These are phyloP conservation scores for Pseudolaguvia tuberculata DNA, from an alignment of 2,113 vertebrate species.

Conservation along the genomic window DNA sequence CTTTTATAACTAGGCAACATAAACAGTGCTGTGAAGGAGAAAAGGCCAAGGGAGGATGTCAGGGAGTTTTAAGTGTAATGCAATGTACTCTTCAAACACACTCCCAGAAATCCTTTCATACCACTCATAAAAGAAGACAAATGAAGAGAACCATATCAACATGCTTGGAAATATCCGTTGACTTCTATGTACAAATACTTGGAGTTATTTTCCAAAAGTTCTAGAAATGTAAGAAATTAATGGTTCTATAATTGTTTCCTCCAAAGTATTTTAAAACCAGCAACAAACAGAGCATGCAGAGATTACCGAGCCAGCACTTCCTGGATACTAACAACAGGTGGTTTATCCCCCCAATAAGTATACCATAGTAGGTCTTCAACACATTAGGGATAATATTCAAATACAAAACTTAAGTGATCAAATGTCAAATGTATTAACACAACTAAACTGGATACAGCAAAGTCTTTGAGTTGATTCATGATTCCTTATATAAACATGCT, in stretches of 20 bases:
- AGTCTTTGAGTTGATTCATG: neutral
- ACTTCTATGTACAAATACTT: neutral
- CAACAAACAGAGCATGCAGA: neutral
- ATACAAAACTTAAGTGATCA: neutral
- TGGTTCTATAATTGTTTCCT: neutral
- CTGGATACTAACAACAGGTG: neutral
- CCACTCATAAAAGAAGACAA: neutral
- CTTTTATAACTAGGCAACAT: neutral
- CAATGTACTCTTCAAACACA: neutral
- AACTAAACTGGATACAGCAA: neutral
- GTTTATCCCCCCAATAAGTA: neutral
- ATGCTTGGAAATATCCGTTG: neutral
- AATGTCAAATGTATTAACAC: neutral
- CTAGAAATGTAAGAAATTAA: neutral
- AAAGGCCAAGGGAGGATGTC: neutral
- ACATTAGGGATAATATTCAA: neutral
- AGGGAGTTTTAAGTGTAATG: neutral
- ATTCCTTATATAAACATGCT: neutral
- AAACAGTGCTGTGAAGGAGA: neutral
- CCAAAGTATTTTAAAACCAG: neutral
- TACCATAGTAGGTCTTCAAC: neutral
- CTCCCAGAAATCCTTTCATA: constrained; percentile 11
- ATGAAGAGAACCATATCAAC: neutral
- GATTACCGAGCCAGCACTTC: neutral
- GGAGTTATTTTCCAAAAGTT: neutral